A percentile compares a stretch with the other conserved stretches of the same genome.
Evolutionary conservation across 2,888 invertebrate genomes (phyloP).

Genomic region (Gisinianus flammeolus): DNA sequence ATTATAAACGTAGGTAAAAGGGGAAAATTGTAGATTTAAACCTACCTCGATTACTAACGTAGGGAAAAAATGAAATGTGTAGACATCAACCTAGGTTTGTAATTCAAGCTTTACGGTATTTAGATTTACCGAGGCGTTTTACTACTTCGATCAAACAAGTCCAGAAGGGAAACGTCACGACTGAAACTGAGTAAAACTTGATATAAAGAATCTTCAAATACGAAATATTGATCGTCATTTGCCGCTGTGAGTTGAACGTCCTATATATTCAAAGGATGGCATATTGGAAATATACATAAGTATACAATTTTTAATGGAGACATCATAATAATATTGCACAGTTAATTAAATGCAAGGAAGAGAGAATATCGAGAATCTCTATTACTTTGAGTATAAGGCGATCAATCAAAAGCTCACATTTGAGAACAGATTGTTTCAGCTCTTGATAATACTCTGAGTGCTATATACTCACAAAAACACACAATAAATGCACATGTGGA

Average conservation of each 20-base stretch:
- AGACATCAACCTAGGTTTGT: too few species aligned
- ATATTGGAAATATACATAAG: too few species aligned
- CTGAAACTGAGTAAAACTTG: slow-evolving; percentile 92
- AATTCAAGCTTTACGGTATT: too few species aligned
- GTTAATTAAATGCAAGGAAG: too few species aligned
- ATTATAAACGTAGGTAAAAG: too few species aligned
- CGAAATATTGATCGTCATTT: slow-evolving; percentile 97
- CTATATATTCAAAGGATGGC: slow-evolving; percentile 61
- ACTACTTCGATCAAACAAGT: slow-evolving; percentile 68
- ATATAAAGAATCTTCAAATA: slow-evolving; percentile 93
- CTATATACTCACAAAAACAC: slow-evolving; percentile 63
- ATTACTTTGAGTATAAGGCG: slow-evolving; percentile 85
- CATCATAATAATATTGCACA: too few species aligned
- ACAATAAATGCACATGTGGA: neutral
- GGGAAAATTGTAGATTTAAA: too few species aligned
- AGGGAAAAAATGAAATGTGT: too few species aligned
- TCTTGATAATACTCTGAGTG: slow-evolving; percentile 77
- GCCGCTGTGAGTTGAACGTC: slow-evolving; percentile 95
- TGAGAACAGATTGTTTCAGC: slow-evolving; percentile 80
- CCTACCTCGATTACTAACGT: too few species aligned
- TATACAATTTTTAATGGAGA: too few species aligned
- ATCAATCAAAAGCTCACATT: slow-evolving; percentile 90
- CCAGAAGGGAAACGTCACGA: slow-evolving; percentile 80
- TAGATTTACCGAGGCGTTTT: slow-evolving; percentile 71
- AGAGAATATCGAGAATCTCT: too few species aligned